phyloP scores from a whole-genome alignment of 2,888 invertebrate genomes.

The Clitarchus hookeri region DNA sequence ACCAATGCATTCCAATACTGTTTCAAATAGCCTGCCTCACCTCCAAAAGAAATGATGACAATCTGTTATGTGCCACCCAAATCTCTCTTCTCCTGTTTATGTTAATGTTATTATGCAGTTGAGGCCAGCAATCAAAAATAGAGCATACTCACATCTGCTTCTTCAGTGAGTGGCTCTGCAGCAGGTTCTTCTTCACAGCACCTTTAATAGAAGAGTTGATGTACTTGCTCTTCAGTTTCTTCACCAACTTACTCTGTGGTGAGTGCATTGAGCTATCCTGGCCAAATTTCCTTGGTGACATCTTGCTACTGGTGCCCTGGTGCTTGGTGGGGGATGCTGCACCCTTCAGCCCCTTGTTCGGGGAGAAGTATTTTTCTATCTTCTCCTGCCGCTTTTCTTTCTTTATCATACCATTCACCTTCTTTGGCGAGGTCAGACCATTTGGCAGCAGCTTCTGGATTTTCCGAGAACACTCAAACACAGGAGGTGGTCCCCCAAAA shows the following conservation, averaged over 20 bases:
- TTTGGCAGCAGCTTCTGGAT: slow-evolving; percentile 16
- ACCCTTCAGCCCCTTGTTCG: neutral
- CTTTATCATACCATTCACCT: slow-evolving; percentile 24
- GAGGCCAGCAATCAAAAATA: neutral
- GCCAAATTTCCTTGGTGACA: slow-evolving; percentile 28
- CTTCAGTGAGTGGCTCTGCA: slow-evolving; percentile 51
- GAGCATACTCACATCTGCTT: slow-evolving; percentile 30
- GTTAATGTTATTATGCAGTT: neutral
- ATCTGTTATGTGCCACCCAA: too few relatives aligned
- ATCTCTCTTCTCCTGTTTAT: too few relatives aligned
- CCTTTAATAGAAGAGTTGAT: slow-evolving; percentile 25
- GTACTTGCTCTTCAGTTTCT: slow-evolving; percentile 40
- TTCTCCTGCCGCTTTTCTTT: slow-evolving; percentile 37
- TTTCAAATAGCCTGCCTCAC: too few relatives aligned
- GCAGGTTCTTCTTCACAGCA: slow-evolving; percentile 32
- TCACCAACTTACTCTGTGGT: slow-evolving; percentile 37
- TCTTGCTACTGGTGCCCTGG: slow-evolving; percentile 12
- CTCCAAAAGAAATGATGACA: too few relatives aligned
- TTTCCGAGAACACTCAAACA: slow-evolving; percentile 56
- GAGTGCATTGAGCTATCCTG: slow-evolving; percentile 21
- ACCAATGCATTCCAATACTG: too few relatives aligned
- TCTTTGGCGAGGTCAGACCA: neutral
- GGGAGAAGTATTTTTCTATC: slow-evolving; percentile 39
- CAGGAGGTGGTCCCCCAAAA: slow-evolving; percentile 80
- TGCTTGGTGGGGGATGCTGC: neutral